Evolutionary conservation across 2,113 vertebrate species (phyloP).

Genomic region (Himantopus leucocephalus): DNA sequence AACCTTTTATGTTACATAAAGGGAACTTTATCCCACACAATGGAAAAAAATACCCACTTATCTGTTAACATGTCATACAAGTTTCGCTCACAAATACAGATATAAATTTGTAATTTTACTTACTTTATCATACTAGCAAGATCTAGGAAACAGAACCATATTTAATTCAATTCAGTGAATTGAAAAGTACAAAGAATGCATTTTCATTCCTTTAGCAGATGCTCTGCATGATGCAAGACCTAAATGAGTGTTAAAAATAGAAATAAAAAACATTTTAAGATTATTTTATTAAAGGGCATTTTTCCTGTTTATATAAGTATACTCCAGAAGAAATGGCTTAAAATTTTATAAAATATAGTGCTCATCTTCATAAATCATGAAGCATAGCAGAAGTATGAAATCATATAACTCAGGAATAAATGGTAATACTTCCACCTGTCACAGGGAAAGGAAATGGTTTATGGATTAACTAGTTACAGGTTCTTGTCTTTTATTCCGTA

Average conservation of each 20-base stretch:
- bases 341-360: neutral
- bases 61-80: conserved; percentile 35
- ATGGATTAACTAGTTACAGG: neutral
- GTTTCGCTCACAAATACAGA: conserved; percentile 15
- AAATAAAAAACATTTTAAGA: neutral
- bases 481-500: neutral
- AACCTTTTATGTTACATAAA: conserved; percentile 60
- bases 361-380: neutral
- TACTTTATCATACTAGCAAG: conserved; percentile 57
- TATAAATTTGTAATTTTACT: conserved; percentile 46
- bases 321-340: neutral
- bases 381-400: neutral
- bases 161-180: neutral
- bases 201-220: neutral
- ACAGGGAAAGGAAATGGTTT: neutral
- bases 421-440: neutral
- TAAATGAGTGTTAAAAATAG: neutral
- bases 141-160: neutral
- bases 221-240: neutral
- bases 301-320: neutral
- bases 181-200: neutral
- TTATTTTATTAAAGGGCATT: neutral
- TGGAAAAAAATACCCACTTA: conserved; percentile 59
- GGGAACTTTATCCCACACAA: conserved; percentile 47
- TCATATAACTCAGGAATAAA: neutral